phyloP scores from a whole-genome alignment of 2,888 invertebrate genomes.

The Corythucha ciliata region DNA sequence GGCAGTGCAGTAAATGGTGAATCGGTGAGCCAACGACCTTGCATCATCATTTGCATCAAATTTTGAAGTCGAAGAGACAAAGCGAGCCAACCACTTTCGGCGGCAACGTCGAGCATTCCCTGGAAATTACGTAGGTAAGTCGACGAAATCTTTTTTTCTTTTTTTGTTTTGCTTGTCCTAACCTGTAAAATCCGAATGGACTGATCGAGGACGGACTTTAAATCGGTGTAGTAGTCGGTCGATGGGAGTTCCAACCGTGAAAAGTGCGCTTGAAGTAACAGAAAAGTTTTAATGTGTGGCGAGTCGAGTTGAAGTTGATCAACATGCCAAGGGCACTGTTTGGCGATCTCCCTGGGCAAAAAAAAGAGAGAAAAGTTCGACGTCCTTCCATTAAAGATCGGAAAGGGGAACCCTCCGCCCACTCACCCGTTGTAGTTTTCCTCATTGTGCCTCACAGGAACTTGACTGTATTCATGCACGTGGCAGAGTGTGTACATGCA shows the following conservation, averaged over 20 bases:
- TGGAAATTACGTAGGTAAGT: constrained; percentile 43
- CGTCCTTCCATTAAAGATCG: not conserved
- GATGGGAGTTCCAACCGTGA: constrained; percentile 72
- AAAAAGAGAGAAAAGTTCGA: constrained; percentile 1
- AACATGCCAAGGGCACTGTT: constrained; percentile 61
- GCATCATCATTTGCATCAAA: constrained; percentile 81
- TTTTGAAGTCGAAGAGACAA: constrained; percentile 67
- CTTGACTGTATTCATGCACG: constrained; percentile 79
- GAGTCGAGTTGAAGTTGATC: constrained; percentile 71
- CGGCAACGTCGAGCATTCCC: constrained; percentile 93
- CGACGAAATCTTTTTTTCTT: not conserved
- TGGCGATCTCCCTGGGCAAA: constrained; percentile 63
- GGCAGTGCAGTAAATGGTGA: constrained; percentile 69
- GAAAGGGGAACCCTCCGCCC: not conserved
- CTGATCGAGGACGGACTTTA: constrained; percentile 94
- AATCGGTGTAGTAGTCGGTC: constrained; percentile 90
- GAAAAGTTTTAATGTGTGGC: constrained; percentile 85
- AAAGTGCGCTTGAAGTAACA: constrained; percentile 91
- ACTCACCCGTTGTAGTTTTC: constrained; percentile 79
- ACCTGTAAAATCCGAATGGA: constrained; percentile 88
- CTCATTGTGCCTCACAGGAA: constrained; percentile 97
- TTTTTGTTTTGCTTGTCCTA: not conserved
- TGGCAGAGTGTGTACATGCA: constrained; percentile 71
- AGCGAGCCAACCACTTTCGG: constrained; percentile 82
- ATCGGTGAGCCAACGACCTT: constrained; percentile 78